These are phyloP conservation scores for Leptestheria dahalacensis DNA, from an alignment of 1,140 invertebrate genomes.

Conservation along the genomic window DNA sequence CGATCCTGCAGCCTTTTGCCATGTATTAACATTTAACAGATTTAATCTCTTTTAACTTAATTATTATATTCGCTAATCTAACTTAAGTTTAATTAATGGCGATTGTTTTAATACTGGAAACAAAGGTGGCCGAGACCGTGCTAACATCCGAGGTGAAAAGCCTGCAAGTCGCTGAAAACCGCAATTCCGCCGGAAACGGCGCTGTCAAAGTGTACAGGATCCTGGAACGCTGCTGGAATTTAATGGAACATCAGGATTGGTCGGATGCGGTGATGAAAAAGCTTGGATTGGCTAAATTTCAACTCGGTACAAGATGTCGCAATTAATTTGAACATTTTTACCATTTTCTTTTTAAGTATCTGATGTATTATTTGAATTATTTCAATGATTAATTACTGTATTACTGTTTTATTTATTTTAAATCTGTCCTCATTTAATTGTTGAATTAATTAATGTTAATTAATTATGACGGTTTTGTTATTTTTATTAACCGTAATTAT, in stretches of 20 bases:
- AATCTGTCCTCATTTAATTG: too few relatives aligned
- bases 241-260: background rate
- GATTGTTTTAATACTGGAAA: background rate
- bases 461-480: too few relatives aligned
- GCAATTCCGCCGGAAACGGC: background rate
- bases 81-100: background rate
- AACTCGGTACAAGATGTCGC: too few relatives aligned
- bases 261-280: background rate
- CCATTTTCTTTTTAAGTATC: too few relatives aligned
- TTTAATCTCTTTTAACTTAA: background rate
- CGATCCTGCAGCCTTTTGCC: conserved; percentile 5
- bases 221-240: background rate
- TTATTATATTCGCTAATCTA: too few relatives aligned
- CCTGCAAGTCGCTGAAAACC: background rate
- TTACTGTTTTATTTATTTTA: too few relatives aligned
- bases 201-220: background rate
- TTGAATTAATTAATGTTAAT: too few relatives aligned
- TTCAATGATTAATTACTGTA: too few relatives aligned
- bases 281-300: background rate
- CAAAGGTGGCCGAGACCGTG: conserved; percentile 3
- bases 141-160: background rate
- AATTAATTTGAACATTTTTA: too few relatives aligned
- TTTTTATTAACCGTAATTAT: too few relatives aligned
- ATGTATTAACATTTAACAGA: background rate
- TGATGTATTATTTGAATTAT: too few relatives aligned